Base-by-base conservation (phyloP, 2,797 vertebrate species). In the Gobio occitaniae region DNA sequence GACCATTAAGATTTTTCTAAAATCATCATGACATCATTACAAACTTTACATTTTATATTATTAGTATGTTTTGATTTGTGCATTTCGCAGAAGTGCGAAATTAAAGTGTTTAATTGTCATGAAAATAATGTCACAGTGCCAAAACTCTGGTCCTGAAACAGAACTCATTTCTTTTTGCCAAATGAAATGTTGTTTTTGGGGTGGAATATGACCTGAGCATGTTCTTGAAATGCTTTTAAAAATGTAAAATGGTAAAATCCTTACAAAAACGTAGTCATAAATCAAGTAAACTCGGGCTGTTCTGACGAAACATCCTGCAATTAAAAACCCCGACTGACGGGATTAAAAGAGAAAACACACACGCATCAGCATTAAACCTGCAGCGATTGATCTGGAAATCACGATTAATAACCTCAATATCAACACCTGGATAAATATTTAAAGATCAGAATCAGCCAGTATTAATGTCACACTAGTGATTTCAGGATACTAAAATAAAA, bases 361-460 rank as follows among this genome's bases (percentile, higher is more conserved):
- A 68, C 1, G 25, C 52, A 15, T 63, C 69, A 82, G 32, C 38
- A 21, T 56, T 59, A 81, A 41, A 70, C 52, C 32, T 7, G 54
- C n/a, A 2, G 6, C 1, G 52, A 29, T 1, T 61, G 12, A 63
- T 63, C 61, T 29, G 61, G 15, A 71, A 61, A 65, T 75, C 81
- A 75, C 6, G 0, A 61, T 32, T 17, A 52, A 83, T 65, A 75
- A 48, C 54, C 69, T 74, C 54, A 48, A 48, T 10, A 59, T 78
- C 13, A 59, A 59, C 80, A 50, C 44, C 59, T 75, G 47, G 1
- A 83, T 76, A 10, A 66, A 76, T 83, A 54, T 83, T 65, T 83
- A 47, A 75, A 50, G 41, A 82, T 29, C 68, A 47, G 32, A 25
- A 72, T 52, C n/a, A 61, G 50, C 36, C 32, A 16, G 10, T 9